A percentile compares a stretch with the other conserved stretches of the same genome.
phyloP scores from a whole-genome alignment of 2,888 invertebrate genomes.

The Actias luna region DNA sequence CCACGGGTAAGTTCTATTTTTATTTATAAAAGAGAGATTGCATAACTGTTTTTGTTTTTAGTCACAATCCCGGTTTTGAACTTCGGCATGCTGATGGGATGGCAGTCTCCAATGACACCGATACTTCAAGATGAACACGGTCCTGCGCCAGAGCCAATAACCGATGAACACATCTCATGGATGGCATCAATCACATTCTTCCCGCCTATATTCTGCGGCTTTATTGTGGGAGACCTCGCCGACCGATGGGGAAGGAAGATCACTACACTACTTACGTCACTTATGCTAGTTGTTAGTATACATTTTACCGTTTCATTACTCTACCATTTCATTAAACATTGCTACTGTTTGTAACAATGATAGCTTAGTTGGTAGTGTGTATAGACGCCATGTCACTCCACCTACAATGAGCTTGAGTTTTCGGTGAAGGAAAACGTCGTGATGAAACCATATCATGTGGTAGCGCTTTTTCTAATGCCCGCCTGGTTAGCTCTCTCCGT shows the following conservation, averaged over 20 bases:
- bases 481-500: too few relatives aligned
- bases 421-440: too few relatives aligned
- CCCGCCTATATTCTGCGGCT: slow-evolving; percentile 79
- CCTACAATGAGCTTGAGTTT: too few relatives aligned
- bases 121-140: slow-evolving; percentile 70
- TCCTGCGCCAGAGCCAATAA: slow-evolving; percentile 72
- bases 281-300: slow-evolving; percentile 78
- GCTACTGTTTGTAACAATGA: too few relatives aligned
- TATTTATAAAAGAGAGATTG: neutral
- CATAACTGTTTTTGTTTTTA: slow-evolving; percentile 39
- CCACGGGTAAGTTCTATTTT: too few relatives aligned
- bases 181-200: slow-evolving; percentile 81
- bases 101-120: slow-evolving; percentile 82
- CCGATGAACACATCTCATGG: slow-evolving; percentile 78
- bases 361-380: too few relatives aligned
- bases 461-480: too few relatives aligned
- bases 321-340: too few relatives aligned
- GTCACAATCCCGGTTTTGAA: slow-evolving; percentile 80
- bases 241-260: slow-evolving; percentile 79
- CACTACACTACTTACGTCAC: slow-evolving; percentile 74
- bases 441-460: too few relatives aligned
- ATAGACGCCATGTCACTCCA: too few relatives aligned
- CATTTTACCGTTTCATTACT: neutral
- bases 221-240: slow-evolving; percentile 77
- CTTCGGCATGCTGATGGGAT: slow-evolving; percentile 81